Conservation (phyloP, 1,140 invertebrate genomes). For the Wasmannia auropunctata region DNA sequence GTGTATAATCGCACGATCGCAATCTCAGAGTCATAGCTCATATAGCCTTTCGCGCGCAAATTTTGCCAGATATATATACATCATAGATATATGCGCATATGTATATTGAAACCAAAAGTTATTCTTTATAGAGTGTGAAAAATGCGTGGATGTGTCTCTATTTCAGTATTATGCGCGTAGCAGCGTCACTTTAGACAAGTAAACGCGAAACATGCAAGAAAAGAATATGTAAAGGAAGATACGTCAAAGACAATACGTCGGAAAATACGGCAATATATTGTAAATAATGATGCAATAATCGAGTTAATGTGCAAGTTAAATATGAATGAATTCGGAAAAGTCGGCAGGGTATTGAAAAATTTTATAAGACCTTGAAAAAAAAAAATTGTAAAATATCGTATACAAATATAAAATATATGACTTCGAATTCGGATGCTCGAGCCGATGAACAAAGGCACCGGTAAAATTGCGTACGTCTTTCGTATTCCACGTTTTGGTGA, state of each 20-base stretch:
- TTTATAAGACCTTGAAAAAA: slow-evolving; percentile 5
- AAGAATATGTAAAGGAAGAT: neutral
- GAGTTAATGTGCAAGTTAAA: neutral
- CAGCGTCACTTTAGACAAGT: neutral
- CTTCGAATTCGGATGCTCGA: neutral
- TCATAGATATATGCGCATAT: neutral
- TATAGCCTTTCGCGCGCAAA: neutral
- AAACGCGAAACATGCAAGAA: neutral
- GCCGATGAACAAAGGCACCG: slow-evolving; percentile 4
- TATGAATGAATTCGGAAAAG: neutral
- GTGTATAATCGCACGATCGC: neutral
- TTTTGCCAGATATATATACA: slow-evolving; percentile 17
- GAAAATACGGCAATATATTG: neutral
- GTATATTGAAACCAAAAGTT: slow-evolving; percentile 37
- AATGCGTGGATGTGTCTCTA: slow-evolving; percentile 16
- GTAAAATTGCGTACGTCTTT: slow-evolving; percentile 5
- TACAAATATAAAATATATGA: neutral
- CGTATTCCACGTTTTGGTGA: slow-evolving; percentile 24
- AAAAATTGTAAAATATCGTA: neutral
- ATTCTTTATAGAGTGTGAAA: slow-evolving; percentile 27
- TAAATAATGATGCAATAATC: slow-evolving; percentile 29
- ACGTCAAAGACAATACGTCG: neutral
- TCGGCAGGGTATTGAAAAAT: neutral
- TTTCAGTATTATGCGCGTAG: slow-evolving; percentile 36
- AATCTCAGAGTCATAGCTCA: slow-evolving; percentile 11